phyloP scores from a whole-genome alignment of 2,113 vertebrate species.

The Machaerirhynchus nigripectus region DNA sequence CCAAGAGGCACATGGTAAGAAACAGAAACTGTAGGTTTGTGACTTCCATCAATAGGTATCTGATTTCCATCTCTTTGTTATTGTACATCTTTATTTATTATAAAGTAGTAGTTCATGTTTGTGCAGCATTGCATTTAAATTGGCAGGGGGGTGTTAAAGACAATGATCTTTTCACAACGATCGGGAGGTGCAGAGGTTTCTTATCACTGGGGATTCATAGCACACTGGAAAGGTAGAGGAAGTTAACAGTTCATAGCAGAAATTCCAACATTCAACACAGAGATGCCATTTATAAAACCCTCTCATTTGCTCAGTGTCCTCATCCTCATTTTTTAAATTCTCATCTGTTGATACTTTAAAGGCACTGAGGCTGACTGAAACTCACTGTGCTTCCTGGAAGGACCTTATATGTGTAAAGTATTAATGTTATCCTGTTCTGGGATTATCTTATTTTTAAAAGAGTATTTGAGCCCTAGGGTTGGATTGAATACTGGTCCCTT shows the following conservation, averaged over 20 bases:
- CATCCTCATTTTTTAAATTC: neutral
- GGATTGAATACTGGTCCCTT: neutral
- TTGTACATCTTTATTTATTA: neutral
- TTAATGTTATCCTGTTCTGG: neutral
- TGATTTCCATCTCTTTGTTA: neutral
- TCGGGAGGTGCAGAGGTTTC: neutral
- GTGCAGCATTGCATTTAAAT: neutral
- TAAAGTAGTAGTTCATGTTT: neutral
- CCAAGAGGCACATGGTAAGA: rapidly evolving
- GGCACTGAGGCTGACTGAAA: neutral
- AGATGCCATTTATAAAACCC: neutral
- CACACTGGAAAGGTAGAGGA: neutral
- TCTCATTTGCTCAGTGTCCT: neutral
- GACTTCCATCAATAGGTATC: neutral
- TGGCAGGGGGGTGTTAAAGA: neutral
- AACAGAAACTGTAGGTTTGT: neutral
- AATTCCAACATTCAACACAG: neutral
- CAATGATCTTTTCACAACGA: neutral
- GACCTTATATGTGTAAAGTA: neutral
- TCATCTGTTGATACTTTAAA: neutral
- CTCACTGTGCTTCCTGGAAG: neutral
- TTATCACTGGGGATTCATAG: neutral
- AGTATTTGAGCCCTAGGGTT: neutral
- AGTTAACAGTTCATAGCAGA: neutral
- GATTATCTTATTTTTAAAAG: neutral